Conservation (phyloP, 1,140 invertebrate species). For the Agraylea sexmaculata region DNA sequence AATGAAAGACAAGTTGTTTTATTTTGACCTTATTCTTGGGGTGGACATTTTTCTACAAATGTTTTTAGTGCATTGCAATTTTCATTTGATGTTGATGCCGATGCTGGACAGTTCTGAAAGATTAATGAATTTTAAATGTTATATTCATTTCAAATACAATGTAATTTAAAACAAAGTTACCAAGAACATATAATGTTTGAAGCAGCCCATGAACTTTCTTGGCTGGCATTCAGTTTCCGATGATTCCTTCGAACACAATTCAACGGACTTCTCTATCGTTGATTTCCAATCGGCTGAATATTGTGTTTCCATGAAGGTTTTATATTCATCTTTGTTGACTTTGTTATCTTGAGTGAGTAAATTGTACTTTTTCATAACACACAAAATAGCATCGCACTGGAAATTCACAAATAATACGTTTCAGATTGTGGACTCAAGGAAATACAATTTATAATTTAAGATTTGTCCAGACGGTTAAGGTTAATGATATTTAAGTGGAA, state of each 20-base stretch:
- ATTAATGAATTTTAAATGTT: not conserved
- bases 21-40: no score
- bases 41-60: conserved; percentile 10
- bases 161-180: conserved; percentile 4
- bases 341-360: conserved; percentile 12
- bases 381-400: conserved; percentile 14
- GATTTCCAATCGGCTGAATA: conserved; percentile 14
- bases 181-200: conserved; percentile 11
- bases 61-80: conserved; percentile 11
- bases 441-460: not conserved
- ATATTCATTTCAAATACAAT: not conserved
- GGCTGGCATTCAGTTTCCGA: conserved; percentile 2
- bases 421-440: not conserved
- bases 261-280: conserved; percentile 8
- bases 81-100: conserved; percentile 1
- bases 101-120: conserved; percentile 15
- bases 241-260: conserved; percentile 4
- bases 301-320: conserved; percentile 10
- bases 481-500: not conserved
- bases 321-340: conserved; percentile 8
- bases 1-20: no score
- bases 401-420: conserved; percentile 1
- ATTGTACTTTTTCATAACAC: conserved; percentile 15
- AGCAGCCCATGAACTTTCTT: conserved; percentile 11
- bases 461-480: no score